Percentiles rank a stretch among this genome's conserved stretches.
phyloP scores from a whole-genome alignment of 2,797 vertebrate species.

The Spizella passerina region DNA sequence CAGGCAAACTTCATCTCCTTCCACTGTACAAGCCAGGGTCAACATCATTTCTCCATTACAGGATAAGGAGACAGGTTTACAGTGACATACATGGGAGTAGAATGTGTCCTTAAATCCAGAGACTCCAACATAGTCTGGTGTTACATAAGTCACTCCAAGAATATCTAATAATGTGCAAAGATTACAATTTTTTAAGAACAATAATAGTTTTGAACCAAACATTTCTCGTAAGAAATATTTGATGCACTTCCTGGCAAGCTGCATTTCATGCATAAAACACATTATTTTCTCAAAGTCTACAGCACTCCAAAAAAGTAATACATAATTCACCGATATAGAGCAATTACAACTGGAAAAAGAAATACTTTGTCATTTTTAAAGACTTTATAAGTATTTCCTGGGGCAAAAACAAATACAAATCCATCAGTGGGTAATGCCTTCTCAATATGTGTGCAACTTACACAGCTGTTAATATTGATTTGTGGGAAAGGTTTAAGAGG shows the following conservation, averaged over 20 bases:
- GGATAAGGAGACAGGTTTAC: background rate
- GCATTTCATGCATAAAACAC: background rate
- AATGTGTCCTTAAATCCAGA: background rate
- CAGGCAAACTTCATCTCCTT: background rate
- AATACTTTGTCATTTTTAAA: slow-evolving; percentile 61
- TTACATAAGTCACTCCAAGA: background rate
- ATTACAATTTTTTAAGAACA: background rate
- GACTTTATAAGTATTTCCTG: slow-evolving; percentile 58
- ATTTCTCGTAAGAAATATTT: background rate
- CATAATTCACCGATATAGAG: slow-evolving; percentile 45
- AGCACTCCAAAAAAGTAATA: slow-evolving; percentile 35
- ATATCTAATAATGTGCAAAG: background rate
- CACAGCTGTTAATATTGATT: slow-evolving; percentile 71
- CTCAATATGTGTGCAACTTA: slow-evolving; percentile 52
- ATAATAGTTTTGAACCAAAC: background rate
- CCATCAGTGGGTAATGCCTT: slow-evolving; percentile 62
- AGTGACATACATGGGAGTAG: background rate
- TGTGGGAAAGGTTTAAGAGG: slow-evolving; percentile 53
- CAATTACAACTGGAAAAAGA: slow-evolving; percentile 54
- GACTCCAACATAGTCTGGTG: background rate
- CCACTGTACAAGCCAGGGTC: background rate
- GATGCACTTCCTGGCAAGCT: background rate
- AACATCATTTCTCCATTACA: background rate
- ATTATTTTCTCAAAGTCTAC: background rate
- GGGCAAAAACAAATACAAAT: slow-evolving; percentile 67